Conservation (phyloP, 2,113 vertebrate genomes). For the Marmota flaviventris region DNA sequence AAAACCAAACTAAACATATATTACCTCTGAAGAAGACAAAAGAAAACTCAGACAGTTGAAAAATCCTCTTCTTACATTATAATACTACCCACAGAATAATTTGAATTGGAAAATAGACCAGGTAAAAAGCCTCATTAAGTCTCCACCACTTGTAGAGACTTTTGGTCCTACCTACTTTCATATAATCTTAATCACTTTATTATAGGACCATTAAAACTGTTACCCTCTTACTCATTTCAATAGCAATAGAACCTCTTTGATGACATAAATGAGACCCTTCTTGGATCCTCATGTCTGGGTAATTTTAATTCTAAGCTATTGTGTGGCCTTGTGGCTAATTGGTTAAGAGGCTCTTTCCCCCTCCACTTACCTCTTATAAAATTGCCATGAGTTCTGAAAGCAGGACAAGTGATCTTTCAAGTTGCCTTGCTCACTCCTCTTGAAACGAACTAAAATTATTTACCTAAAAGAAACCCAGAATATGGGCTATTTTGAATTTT, state of each 20-base stretch:
- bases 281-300: constrained; percentile 6
- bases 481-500: constrained; percentile 52
- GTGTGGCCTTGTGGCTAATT: constrained; percentile 56
- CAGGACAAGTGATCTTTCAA: constrained; percentile 48
- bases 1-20: constrained; percentile 36
- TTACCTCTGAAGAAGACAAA: constrained; percentile 68
- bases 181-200: constrained; percentile 60
- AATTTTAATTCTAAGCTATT: constrained; percentile 69
- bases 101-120: constrained; percentile 68
- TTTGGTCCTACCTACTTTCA: constrained; percentile 66
- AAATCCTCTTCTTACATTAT: constrained; percentile 71
- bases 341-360: constrained; percentile 55
- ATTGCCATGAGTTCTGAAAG: constrained; percentile 61
- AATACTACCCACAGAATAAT: constrained; percentile 49
- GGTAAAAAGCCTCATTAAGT: constrained; percentile 65
- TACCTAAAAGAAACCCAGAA: constrained; percentile 44
- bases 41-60: constrained; percentile 75
- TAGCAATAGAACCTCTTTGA: constrained; percentile 52
- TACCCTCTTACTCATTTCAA: constrained; percentile 50
- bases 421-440: constrained; percentile 17
- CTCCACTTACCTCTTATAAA: constrained; percentile 52
- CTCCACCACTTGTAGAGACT: constrained; percentile 55
- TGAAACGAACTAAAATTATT: constrained; percentile 56
- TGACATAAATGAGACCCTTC: constrained; percentile 49
- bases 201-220: constrained; percentile 53